Conservation (phyloP, 2,797 vertebrate species). For the Furcifer pardalis region DNA sequence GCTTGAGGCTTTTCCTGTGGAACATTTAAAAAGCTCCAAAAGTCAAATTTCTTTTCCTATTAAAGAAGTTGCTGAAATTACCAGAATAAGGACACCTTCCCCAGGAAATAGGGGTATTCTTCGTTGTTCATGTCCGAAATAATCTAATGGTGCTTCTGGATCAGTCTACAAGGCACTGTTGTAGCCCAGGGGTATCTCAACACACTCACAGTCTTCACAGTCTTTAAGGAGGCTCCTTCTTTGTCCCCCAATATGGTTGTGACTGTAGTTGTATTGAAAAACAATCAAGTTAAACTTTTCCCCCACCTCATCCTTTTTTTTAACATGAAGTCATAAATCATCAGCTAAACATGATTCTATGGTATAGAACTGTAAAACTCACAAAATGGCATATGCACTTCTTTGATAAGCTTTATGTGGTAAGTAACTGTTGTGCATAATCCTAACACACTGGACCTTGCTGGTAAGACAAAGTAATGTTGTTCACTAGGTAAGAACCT, state of each 20-base stretch:
- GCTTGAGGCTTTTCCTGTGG: slow-evolving; percentile 71
- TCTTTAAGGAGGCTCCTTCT: no score
- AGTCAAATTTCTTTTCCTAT: slow-evolving; percentile 58
- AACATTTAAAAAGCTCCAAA: slow-evolving; percentile 65
- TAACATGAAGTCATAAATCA: slow-evolving; percentile 44
- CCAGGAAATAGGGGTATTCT: slow-evolving; percentile 55
- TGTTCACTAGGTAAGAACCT: not conserved
- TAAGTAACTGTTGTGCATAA: not conserved
- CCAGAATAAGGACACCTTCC: slow-evolving; percentile 62
- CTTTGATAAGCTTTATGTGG: no score
- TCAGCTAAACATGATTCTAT: slow-evolving; percentile 32
- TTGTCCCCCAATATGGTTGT: slow-evolving; percentile 49
- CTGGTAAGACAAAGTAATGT: not conserved
- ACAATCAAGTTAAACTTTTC: slow-evolving; percentile 45
- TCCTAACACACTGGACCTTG: not conserved
- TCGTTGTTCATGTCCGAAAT: no score
- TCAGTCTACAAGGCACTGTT: no score
- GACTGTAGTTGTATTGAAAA: slow-evolving; percentile 60
- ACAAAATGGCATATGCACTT: not conserved
- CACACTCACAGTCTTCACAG: no score
- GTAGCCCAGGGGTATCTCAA: no score
- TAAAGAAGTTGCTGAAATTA: slow-evolving; percentile 63
- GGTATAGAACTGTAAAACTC: slow-evolving; percentile 25
- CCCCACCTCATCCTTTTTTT: slow-evolving; percentile 32
- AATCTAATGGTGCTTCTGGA: no score